Evolutionary conservation across 1,140 invertebrate species (phyloP).

Genomic region (Chironomus tepperi): DNA sequence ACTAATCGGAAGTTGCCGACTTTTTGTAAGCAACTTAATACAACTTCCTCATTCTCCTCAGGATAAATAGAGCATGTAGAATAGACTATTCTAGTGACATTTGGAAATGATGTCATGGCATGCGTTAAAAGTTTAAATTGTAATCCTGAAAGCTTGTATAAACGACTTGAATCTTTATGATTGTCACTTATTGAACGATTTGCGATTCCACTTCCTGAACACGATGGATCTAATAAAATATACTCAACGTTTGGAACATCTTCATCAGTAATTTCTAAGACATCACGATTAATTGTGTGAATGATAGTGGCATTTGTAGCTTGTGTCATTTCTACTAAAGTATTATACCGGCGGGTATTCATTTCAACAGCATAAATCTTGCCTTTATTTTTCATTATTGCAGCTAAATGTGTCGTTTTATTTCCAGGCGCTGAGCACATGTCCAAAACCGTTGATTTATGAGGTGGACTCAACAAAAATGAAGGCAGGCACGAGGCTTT

Average conservation of each 20-base stretch:
- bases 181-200: conserved; percentile 43
- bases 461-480: conserved; percentile 58
- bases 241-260: conserved; percentile 70
- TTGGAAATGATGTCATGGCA: conserved; percentile 73
- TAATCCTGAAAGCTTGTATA: conserved; percentile 65
- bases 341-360: conserved; percentile 54
- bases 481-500: conserved; percentile 87
- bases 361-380: conserved; percentile 77
- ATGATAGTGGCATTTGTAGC: conserved; percentile 57
- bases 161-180: conserved; percentile 41
- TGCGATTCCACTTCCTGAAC: conserved; percentile 82
- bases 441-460: conserved; percentile 67
- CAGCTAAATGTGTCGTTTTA: conserved; percentile 85
- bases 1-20: conserved; percentile 53
- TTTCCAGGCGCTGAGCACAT: conserved; percentile 95
- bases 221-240: conserved; percentile 90
- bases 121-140: conserved; percentile 79
- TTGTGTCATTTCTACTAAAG: conserved; percentile 52
- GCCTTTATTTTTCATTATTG: conserved; percentile 68
- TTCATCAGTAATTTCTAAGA: conserved; percentile 47
- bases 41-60: conserved; percentile 77
- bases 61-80: conserved; percentile 87
- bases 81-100: conserved; percentile 79
- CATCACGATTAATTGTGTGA: conserved; percentile 58
- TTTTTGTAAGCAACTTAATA: conserved; percentile 45